A percentile compares a stretch with the other conserved stretches of the same genome.
phyloP scores from a whole-genome alignment of 2,888 invertebrate genomes.

The Acrocera orbiculus region DNA sequence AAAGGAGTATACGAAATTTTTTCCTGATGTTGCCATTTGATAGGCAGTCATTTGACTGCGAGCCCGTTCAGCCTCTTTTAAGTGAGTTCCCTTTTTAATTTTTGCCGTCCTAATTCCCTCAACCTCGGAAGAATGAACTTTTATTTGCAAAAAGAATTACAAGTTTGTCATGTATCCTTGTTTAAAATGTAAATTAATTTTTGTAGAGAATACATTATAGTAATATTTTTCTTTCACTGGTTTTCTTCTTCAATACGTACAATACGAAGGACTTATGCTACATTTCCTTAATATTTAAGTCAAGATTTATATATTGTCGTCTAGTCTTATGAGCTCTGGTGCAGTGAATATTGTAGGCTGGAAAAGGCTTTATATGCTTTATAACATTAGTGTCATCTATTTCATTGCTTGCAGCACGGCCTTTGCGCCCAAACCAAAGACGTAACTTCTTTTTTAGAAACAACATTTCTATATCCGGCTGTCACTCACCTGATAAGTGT shows the following conservation, averaged over 20 bases:
- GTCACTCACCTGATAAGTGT: too few species aligned
- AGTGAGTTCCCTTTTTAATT: conserved; percentile 15
- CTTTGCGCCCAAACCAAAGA: too few species aligned
- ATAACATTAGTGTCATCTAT: too few species aligned
- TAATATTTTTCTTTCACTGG: conserved; percentile 15
- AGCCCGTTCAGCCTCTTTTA: conserved; percentile 14
- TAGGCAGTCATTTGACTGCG: conserved; percentile 11
- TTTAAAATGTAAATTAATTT: conserved; percentile 16
- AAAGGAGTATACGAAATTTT: too few species aligned
- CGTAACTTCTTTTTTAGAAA: too few species aligned
- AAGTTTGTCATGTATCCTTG: conserved; percentile 14
- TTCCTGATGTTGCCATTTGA: conserved; percentile 3
- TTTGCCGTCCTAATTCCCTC: conserved; percentile 12
- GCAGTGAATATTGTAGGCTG: conserved; percentile 12
- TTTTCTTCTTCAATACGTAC: conserved; percentile 1
- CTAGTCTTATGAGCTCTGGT: conserved; percentile 13
- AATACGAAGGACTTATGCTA: conserved; percentile 7
- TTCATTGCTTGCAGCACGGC: too few species aligned
- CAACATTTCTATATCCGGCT: too few species aligned
- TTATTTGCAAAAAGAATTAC: too few species aligned
- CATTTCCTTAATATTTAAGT: conserved; percentile 10
- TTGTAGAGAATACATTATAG: conserved; percentile 13
- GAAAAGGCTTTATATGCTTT: conserved; percentile 11
- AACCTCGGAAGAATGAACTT: conserved; percentile 9
- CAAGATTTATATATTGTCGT: conserved; percentile 12